A percentile compares a stretch with the other conserved stretches of the same genome.
phyloP scores from a whole-genome alignment of 2,888 invertebrate species.

The Drosophila koepferae region DNA sequence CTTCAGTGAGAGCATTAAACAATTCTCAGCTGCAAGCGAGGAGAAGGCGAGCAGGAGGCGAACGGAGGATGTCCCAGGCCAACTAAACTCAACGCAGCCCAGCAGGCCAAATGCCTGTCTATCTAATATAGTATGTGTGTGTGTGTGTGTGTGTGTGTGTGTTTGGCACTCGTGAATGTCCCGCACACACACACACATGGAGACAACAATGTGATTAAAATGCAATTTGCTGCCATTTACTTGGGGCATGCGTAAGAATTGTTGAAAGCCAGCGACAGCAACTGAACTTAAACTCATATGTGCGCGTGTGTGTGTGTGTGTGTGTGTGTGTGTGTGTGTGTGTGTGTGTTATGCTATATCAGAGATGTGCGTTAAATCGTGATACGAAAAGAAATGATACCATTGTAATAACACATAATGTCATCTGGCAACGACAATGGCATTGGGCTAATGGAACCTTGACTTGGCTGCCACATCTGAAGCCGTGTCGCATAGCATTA shows the following conservation, averaged over 20 bases:
- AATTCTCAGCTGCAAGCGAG: constrained; percentile 1
- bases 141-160: neutral
- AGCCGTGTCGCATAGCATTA: neutral
- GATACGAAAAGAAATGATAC: constrained; percentile 8
- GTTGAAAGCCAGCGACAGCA: constrained; percentile 38
- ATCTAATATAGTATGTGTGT: neutral
- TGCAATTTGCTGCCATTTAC: constrained; percentile 75
- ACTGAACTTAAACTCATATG: constrained; percentile 14
- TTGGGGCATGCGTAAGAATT: constrained; percentile 46
- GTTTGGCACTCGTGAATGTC: neutral
- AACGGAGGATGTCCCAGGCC: neutral
- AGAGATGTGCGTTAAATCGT: constrained; percentile 19
- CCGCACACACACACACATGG: constrained; percentile 18
- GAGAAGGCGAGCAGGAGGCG: neutral
- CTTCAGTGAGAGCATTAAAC: constrained; percentile 14
- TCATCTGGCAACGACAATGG: neutral
- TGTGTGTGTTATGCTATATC: neutral
- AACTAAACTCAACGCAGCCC: neutral
- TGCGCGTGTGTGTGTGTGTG: no score
- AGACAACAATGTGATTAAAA: constrained; percentile 76
- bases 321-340: constrained; percentile 3
- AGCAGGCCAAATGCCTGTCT: constrained; percentile 12
- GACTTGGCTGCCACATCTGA: neutral
- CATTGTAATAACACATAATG: constrained; percentile 5
- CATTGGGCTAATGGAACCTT: neutral